phyloP scores from a whole-genome alignment of 2,113 vertebrate species.

The Arenaria interpres region DNA sequence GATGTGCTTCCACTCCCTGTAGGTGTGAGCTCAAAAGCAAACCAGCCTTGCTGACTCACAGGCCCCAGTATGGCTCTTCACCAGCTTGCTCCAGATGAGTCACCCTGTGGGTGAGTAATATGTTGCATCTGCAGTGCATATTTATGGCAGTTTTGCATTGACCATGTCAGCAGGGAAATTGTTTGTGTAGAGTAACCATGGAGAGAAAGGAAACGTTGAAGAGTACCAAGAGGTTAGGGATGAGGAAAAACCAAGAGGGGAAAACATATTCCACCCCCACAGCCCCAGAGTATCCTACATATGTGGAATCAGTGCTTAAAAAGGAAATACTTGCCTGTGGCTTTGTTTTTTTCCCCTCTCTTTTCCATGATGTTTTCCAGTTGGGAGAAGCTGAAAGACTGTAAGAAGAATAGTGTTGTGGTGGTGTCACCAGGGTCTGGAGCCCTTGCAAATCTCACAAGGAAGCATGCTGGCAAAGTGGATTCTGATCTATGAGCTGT shows the following conservation, averaged over 20 bases:
- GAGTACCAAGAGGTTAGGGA: background rate
- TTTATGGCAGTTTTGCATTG: slow-evolving; percentile 8
- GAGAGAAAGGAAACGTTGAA: slow-evolving; percentile 35
- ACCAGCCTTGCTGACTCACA: slow-evolving; percentile 46
- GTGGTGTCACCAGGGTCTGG: background rate
- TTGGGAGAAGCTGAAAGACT: background rate
- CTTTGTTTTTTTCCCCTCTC: background rate
- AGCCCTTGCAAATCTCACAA: background rate
- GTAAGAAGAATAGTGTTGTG: background rate
- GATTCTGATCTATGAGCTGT: background rate
- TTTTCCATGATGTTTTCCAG: background rate
- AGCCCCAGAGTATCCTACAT: background rate
- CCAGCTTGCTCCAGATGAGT: slow-evolving; percentile 24
- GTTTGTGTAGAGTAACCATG: slow-evolving; percentile 65
- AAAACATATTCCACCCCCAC: background rate
- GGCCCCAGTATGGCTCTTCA: background rate
- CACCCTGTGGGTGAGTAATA: slow-evolving; percentile 45
- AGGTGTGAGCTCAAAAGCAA: slow-evolving; percentile 29
- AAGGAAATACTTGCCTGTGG: background rate
- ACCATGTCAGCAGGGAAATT: slow-evolving; percentile 18
- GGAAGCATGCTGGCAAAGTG: background rate
- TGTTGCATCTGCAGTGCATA: slow-evolving; percentile 27
- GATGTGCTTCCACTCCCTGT: background rate
- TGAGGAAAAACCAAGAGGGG: background rate
- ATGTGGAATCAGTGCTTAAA: background rate